Evolutionary conservation across 2,888 invertebrate genomes (phyloP), one percentile per base, ranked within the genome.

Genomic region (Beris morrisii): DNA sequence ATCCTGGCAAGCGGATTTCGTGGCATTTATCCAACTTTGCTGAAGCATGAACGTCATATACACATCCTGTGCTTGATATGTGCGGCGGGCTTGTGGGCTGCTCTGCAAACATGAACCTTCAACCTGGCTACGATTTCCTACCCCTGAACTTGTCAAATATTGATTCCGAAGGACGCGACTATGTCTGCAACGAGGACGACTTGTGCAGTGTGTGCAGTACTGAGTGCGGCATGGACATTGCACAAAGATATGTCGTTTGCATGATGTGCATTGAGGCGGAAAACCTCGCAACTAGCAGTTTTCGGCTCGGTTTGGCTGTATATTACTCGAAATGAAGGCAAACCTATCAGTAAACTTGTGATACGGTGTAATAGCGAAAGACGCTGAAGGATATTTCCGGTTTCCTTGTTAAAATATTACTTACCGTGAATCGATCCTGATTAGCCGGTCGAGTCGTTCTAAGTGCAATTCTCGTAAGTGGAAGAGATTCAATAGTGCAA

Each of bases 401-500:
- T 48, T 48, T 48, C 12, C 12, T 12, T 48, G 44, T 52, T 54
- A 30, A n/a, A 55, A 13, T 48, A 46, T 50, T 52, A 68, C 78
- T 78, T 77, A 81, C 81, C 81, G 82, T 28, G 89, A 84, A 80
- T 92, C 90, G 73, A 93, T 87, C 76, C 83, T 85, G 70, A 84
- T 83, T 72, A 93, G 83, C 72, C 85, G 83, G 74, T 86, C 86
- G 73, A 89, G 83, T 73, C 87, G 84, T 79, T 87, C 87, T 75
- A 93, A 82, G 77, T 88, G 88, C 75, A 93, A 83, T 77, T 86
- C 87, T 76, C 87, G 87, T 73, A 93, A 83, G 79, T 91, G 90
- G 79, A 92, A 91, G 67, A 95, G 86, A 78, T 93, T 93, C 75
- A 90, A 86, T 76, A 95, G 91, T 70, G 92, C 92, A 64, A 91